Evolutionary conservation across 2,888 invertebrate species (phyloP).

Genomic region (Blera fallax): DNA sequence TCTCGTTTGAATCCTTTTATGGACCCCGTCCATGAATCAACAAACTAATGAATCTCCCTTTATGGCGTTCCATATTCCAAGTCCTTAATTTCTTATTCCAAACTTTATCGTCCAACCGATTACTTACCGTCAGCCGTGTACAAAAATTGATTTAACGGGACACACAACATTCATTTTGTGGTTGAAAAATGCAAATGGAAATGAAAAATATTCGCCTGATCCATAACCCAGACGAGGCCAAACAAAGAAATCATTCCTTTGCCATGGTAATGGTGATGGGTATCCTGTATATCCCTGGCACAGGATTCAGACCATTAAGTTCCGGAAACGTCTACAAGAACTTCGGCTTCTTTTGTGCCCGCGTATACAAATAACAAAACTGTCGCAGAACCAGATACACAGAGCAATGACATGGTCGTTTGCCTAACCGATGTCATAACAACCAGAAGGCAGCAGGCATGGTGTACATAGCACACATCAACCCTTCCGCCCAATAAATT

Average conservation of each 20-base stretch:
- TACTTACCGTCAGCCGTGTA: background rate
- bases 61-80: background rate
- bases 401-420: constrained; percentile 66
- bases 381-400: constrained; percentile 5
- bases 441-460: background rate
- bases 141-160: constrained; percentile 17
- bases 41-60: background rate
- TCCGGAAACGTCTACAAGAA: constrained; percentile 77
- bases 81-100: background rate
- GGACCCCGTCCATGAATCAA: too few relatives aligned
- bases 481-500: constrained; percentile 72
- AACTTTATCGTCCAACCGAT: background rate
- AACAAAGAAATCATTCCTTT: constrained; percentile 55
- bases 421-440: constrained; percentile 49
- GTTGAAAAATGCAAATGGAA: constrained; percentile 29
- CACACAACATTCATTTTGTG: background rate
- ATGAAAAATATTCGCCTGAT: constrained; percentile 21
- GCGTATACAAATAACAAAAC: constrained; percentile 54
- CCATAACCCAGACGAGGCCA: constrained; percentile 51
- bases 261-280: background rate
- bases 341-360: constrained; percentile 53
- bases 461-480: constrained; percentile 22
- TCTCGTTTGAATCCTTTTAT: too few relatives aligned
- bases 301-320: constrained; percentile 82
- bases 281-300: constrained; percentile 61